Conservation (phyloP, 2,113 vertebrate genomes). For the Reinhardtius hippoglossoides region DNA sequence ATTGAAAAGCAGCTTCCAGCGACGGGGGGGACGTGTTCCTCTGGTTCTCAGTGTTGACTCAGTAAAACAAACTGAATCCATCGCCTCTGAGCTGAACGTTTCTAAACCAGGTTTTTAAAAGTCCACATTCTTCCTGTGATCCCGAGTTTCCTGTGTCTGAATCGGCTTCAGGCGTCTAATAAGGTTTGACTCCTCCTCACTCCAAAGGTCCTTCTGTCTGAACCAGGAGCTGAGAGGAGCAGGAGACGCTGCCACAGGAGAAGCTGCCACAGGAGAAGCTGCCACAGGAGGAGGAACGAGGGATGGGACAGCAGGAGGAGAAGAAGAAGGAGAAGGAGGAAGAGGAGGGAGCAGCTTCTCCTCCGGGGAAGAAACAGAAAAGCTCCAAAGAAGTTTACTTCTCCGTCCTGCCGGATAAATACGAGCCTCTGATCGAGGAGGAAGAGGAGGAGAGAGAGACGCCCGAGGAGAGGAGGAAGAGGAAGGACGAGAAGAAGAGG, state of each 20-base stretch:
- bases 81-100: too few relatives aligned
- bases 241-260: background rate
- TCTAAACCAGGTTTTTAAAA: too few relatives aligned
- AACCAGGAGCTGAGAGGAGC: constrained; percentile 59
- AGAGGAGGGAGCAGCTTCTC: background rate
- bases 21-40: too few relatives aligned
- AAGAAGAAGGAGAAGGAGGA: constrained; percentile 27
- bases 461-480: constrained; percentile 30
- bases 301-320: constrained; percentile 46
- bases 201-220: constrained; percentile 83
- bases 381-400: constrained; percentile 79
- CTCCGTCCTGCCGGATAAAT: constrained; percentile 77
- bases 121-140: constrained; percentile 57
- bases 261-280: background rate
- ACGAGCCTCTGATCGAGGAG: constrained; percentile 79
- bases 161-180: constrained; percentile 47
- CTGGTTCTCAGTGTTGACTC: constrained; percentile 6
- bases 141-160: constrained; percentile 38
- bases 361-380: constrained; percentile 48
- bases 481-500: constrained; percentile 53
- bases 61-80: constrained; percentile 34
- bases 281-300: background rate
- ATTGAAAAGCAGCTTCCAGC: too few relatives aligned
- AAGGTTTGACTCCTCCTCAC: constrained; percentile 73
- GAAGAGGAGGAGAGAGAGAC: constrained; percentile 46